Percentiles rank a stretch among this genome's conserved stretches.
Conservation (phyloP, 2,113 vertebrate species). For the Seriola quinqueradiata region DNA sequence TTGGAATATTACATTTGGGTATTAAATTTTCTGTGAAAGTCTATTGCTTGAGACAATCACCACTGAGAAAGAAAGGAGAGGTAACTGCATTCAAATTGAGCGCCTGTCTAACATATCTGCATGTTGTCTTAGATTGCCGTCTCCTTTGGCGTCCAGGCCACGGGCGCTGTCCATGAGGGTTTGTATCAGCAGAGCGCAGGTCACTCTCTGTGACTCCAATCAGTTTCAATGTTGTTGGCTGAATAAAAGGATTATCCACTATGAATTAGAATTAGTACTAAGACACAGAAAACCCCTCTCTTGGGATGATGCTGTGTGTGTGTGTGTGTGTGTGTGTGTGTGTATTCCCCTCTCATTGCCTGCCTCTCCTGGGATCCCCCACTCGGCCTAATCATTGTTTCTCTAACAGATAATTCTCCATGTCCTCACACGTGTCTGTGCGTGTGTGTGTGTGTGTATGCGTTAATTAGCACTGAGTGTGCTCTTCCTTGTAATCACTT, state of each 20-base stretch:
- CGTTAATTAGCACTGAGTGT: constrained; percentile 94
- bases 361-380: constrained; percentile 80
- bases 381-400: constrained; percentile 88
- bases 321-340: constrained; percentile 44
- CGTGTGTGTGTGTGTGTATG: constrained; percentile 63
- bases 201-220: constrained; percentile 49
- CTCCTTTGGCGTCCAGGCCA: constrained; percentile 1
- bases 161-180: constrained; percentile 12
- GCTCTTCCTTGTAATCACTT: constrained; percentile 96
- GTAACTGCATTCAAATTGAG: constrained; percentile 41
- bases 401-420: constrained; percentile 90
- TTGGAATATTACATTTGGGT: constrained; percentile 60
- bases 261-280: constrained; percentile 78
- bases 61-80: constrained; percentile 15
- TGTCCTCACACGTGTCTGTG: constrained; percentile 74
- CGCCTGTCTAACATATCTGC: not conserved
- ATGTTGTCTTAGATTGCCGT: not conserved
- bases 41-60: constrained; percentile 30
- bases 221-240: constrained; percentile 63
- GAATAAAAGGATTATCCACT: constrained; percentile 82
- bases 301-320: constrained; percentile 58
- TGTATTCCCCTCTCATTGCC: constrained; percentile 52
- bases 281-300: constrained; percentile 70
- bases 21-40: constrained; percentile 30
- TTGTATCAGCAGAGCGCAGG: constrained; percentile 38